Base-by-base conservation (phyloP, 2,113 vertebrate species). In the Paramisgurnus dabryanus region DNA sequence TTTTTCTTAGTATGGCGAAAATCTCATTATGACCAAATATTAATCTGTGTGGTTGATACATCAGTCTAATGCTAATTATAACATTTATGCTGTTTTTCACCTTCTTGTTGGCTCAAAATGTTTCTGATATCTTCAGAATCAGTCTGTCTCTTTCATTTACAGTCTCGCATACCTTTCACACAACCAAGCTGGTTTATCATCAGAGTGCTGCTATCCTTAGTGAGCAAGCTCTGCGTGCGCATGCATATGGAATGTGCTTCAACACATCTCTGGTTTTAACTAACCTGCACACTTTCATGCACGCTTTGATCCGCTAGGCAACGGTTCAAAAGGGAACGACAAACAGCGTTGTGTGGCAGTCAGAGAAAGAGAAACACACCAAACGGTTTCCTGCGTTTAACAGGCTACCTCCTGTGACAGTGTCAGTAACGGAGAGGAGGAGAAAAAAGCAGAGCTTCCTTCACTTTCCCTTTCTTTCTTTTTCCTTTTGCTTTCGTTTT, bases 221-320 rank as follows among this genome's bases (percentile, higher is more conserved):
- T 63, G 72, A 75, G 41, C 27, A 18, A 47, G 72, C 71, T 61
- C 15, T 22, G 13, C n/a, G 4, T 57, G 70, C 12, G 27, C n/a
- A 39, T 43, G 40, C 55, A 18, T 58, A 18, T 58, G 55, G 55
- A 64, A 64, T 64, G 67, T 4, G 13, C n/a, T 80, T 78, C 68
- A 63, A 81, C 71, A 84, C 80, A 76, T 80, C 76, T 60, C 78
- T 82, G 70, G 65, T 69, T 84, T 79, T 79, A 79, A 84, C 76
- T 67, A 76, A 83, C 84, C 75, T 80, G 65, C 34, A 64, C 70
- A 76, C 77, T 55, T 86, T 79, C 72, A 47, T 79, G 70, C 76
- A 67, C 27, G 40, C 85, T 82, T 79, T 80, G 73, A 82, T 80
- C 64, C 64, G 39, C 43, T 27, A 83, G 71, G 80, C 64, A 80